Base-by-base conservation (phyloP, 2,797 vertebrate species). In the Semotilus atromaculatus region DNA sequence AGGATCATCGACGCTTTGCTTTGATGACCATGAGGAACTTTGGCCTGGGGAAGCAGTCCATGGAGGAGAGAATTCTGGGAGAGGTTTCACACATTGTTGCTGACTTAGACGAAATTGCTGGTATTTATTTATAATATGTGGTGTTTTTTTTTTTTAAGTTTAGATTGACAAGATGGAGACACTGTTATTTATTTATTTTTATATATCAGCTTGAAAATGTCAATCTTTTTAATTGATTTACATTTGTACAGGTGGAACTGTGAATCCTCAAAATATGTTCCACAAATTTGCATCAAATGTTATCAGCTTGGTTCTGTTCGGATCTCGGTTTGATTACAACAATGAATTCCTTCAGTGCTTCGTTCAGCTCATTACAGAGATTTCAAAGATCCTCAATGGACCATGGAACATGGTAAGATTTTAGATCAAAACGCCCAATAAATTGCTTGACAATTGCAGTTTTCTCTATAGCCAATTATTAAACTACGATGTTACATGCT, bases 1-100 rank as follows among this genome's bases (percentile, higher is more conserved):
- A 62, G 80, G 92, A 94, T 3, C 94, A 94, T 64, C 91, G 94
- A 0, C 93, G 94, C 79, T 95, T 96, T 88, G 90, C 93, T 29
- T 88, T 95, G 31, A 94, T 85, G 90, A 95, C 92, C 3, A 72
- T 96, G 85, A 95, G 90, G 80, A 93, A 95, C 88, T 95, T 96
- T 86, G 95, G 95, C 34, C 86, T 95, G 76, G 95, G 94, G 70
- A 96, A 95, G 82, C 89, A 90, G 31, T 93, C 93, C 0, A 96
- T 95, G 94, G 94, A 95, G 83, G 88, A 93, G 0, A 90, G 92
- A 89, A 96, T 95, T 83, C 87, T 90, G 9, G 88, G 48, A 82
- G 95, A 96, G 88, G 36, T 91, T 5, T 14, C 91, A 10, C 87
- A 92, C 80, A 94, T 95, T 86, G 89, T 88, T 9, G 64, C 86